Evolutionary conservation across 2,888 invertebrate species (phyloP), one percentile per base, ranked within the genome.

Genomic region (Melinaea marsaeus): DNA sequence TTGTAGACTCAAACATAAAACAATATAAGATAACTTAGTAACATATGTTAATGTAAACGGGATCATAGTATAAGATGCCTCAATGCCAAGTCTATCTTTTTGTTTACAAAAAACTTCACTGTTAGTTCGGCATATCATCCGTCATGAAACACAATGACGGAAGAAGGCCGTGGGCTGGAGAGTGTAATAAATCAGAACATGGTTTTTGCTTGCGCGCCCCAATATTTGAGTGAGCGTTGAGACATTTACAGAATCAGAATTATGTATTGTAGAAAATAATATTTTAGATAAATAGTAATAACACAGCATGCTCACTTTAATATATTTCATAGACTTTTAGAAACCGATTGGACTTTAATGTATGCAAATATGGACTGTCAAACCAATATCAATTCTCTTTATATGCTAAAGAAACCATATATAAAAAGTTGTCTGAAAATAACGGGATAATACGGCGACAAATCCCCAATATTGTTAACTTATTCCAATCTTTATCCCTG

Each of bases 101-200:
- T 71, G 69, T 69, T 66, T 69, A 67, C 62, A 54, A 64, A 69
- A 71, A 73, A 68, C 71, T 61, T 67, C 64, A 65, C 64, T 64
- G 68, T 72, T 71, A 70, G 68, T 69, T 66, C 63, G 58, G 62
- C 58, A 66, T 60, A 63, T 66, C 74, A 77, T 78, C 74, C 73
- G 68, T 76, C 76, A 78, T 71, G 67, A 69, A 75, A 72, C 70
- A 69, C 72, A 69, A 71, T 66, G 69, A 63, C 64, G 67, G 66
- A 68, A 68, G 61, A 65, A 70, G 66, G 66, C 58, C 59, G 61
- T 59, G 60, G 63, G 60, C 55, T 51, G 51, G 51, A 62, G 58
- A 62, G 61, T 58, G 64, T 65, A 69, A 82, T 83, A 83, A 82
- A 82, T 82, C 81, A 81, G 75, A 67, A 71, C 71, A 74, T 72